Evolutionary conservation across 2,113 vertebrate species (phyloP), one percentile per base, ranked within the genome.

Genomic region (Oenanthe melanoleuca): DNA sequence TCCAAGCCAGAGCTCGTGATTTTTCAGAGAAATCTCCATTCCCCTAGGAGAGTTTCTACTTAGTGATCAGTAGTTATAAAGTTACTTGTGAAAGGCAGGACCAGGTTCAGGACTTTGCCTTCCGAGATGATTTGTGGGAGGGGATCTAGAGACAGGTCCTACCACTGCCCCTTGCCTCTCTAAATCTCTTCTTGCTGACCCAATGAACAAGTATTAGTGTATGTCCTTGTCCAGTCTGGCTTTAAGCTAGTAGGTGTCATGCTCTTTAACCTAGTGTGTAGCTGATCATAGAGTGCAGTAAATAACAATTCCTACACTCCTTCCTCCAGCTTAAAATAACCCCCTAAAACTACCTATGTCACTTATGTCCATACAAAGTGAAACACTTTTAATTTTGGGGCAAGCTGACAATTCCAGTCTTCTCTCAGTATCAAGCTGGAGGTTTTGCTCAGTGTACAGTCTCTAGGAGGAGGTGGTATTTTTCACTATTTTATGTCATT

Each of bases 181-280:
- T 50, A 42, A 57, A 73, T 57, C 9, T 53, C 6, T 52, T 71
- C 79, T 66, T 61, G 55, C 33, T 72, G 29, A 16, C 11, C 4
- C 6, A 18, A 0, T n/a, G 22, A 31, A 25, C 12, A 49, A 52
- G 8, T 38, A 14, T 61, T 65, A 59, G 12, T 0, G 1, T 20
- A 12, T n/a, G 21, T 22, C 29, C 37, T 82, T 75, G 31, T 75
- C 33, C 31, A 26, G 6, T 64, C 25, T 37, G 42, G 14, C 59
- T 44, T 66, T 57, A 50, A 80, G 37, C 40, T 42, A 19, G 18
- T 22, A 19, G 16, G 5, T 50, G 38, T 19, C 21, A 21, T 14
- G 26, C 5, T 60, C 26, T 66, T 75, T 19, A 44, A 69, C 26
- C 33, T 75, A 18, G 22, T 61, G 40, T 14, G 18, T 40, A 72